Evolutionary conservation across 2,888 invertebrate species (phyloP), one percentile per base, ranked within the genome.

Genomic region (Lordiphosa fenestrarum): DNA sequence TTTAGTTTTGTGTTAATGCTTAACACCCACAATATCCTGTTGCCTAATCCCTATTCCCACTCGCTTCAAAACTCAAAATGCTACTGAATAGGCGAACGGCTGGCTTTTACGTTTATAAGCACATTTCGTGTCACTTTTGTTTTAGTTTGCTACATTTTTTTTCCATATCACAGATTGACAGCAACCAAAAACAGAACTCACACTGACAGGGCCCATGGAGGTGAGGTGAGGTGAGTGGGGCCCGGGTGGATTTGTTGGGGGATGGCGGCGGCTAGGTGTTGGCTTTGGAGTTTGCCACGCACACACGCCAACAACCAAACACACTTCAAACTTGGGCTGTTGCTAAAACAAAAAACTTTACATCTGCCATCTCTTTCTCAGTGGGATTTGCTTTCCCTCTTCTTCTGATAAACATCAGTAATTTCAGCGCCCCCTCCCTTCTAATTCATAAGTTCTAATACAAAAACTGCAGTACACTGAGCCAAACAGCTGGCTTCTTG

Each of bases 311-410:
- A 42, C 25, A 44, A 33, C 13, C 19, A 54, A 15, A 15, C 15
- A 49, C 69, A 78, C 77, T 78, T 85, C 70, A 78, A 67, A 74
- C 54, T 71, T 84, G 53, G 30, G 69, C 77, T 85, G 84, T 78
- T 78, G 84, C 81, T 63, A 83, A 85, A 84, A 78, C 84, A 78
- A 85, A 78, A 85, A 78, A 80, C 59, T 63, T 58, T 71, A 80
- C 76, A 77, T 83, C 80, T 82, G 66, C 53, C 47, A 53, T 37
- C 37, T 42, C 38, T 48, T 51, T 60, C 64, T 41, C 47, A 25
- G 15, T 44, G 54, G 33, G 23, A 37, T 35, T 10, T 35, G 6
- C 4, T 1, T 9, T 7, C 64, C 53, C 46, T 62, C 42, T 53
- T 65, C 64, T 54, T 64, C 72, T 75, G 77, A 78, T 78, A 84